Evolutionary conservation across 2,888 invertebrate genomes (phyloP).

Genomic region (Campoplex capitator): DNA sequence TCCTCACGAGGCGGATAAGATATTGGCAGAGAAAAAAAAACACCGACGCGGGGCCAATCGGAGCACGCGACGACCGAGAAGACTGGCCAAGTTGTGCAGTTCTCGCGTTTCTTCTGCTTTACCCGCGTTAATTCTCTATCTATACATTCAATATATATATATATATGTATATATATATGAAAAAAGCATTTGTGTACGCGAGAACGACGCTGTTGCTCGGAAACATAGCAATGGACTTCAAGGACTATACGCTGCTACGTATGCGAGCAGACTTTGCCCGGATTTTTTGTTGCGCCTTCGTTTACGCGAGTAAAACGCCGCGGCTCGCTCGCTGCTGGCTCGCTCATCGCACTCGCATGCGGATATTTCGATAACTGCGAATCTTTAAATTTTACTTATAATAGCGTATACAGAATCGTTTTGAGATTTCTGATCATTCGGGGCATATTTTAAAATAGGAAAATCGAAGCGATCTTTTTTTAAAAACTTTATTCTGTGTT

Average conservation of each 20-base stretch:
- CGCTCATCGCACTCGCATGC: neutral
- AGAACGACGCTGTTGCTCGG: slow-evolving; percentile 60
- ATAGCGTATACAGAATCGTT: neutral
- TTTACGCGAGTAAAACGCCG: neutral
- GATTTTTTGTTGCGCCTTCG: slow-evolving; percentile 30
- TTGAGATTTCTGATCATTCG: neutral
- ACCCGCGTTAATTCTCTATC: neutral
- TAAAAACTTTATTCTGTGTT: neutral
- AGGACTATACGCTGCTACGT: slow-evolving; percentile 68
- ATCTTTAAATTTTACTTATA: neutral
- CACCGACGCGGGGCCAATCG: neutral
- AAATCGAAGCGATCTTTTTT: neutral
- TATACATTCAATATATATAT: neutral
- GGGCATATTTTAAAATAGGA: neutral
- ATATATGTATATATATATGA: neutral
- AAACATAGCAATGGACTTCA: slow-evolving; percentile 63
- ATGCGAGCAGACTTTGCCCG: slow-evolving; percentile 49
- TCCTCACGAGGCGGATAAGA: slow-evolving; percentile 79
- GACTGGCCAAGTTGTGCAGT: slow-evolving; percentile 15
- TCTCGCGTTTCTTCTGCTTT: neutral
- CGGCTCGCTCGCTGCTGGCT: neutral
- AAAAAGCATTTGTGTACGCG: slow-evolving; percentile 7
- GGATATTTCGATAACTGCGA: neutral
- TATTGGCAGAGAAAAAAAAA: slow-evolving; percentile 68
- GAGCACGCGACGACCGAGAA: neutral